Evolutionary conservation across 2,888 invertebrate genomes (phyloP), one percentile per base, ranked within the genome.

Genomic region (Xestia sexstrigata): DNA sequence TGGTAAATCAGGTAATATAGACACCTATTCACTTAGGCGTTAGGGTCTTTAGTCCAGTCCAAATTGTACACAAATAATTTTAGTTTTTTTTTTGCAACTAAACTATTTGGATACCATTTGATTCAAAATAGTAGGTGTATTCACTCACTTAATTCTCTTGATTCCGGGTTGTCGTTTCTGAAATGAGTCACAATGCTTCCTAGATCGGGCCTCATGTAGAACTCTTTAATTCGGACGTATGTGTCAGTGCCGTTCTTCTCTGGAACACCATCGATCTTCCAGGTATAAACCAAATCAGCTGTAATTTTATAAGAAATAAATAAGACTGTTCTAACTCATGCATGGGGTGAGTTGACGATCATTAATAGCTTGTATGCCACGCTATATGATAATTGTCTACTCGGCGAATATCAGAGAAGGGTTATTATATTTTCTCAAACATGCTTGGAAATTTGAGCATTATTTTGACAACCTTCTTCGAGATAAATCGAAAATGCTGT

Each of bases 201-300:
- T 26, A 98, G 95, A 89, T 97, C 97, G 8, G 98, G 98, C 55
- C 97, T 95, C 94, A 97, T 95, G 90, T 97, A 97, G 89, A 98
- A 97, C 26, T 97, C 97, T 42, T 97, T 95, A n/a, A 97, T 93
- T 82, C 95, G 95, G 85, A 98, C 85, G 90, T 97, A 97, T 9
- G 96, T 97, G 69, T 97, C 97, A 15, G 96, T 96, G 82, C 97
- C 95, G 68, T 94, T 96, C 84, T 95, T 95, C 87, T 97, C 96
- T 7, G 97, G 95, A 76, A 95, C 95, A n/a, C 97, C 97, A 69
- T 96, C 95, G 70, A 97, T 88, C 86, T 97, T 97, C 94, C 97
- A 97, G 1, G 97, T 97, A 88, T 97, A 97, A 7, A 93, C 95
- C 55, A 98, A 93, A 87, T 97, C 97, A 87, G 93, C 98, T 98